Conservation (phyloP, 2,797 vertebrate species). For the Danio kyathit region DNA sequence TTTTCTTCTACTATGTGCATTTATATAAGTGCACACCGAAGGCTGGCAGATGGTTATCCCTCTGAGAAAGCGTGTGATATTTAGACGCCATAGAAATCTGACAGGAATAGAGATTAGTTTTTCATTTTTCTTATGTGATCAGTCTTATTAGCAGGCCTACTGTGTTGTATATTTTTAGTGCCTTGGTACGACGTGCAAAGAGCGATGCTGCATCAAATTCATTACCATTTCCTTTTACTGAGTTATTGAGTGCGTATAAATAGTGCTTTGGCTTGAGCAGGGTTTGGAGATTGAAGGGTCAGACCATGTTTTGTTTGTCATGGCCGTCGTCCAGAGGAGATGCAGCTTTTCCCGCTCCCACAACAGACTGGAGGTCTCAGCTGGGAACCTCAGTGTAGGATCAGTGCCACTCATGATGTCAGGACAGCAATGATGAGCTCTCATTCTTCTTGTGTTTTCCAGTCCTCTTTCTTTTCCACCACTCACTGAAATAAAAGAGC, state of each 20-base stretch:
- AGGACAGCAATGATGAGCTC: constrained; percentile 32
- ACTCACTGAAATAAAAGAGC: neutral
- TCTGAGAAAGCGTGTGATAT: constrained; percentile 23
- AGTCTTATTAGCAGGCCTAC: neutral
- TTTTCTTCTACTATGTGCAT: constrained; percentile 34
- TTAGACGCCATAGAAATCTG: constrained; percentile 29
- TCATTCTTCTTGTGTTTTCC: constrained; percentile 11
- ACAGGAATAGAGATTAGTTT: constrained; percentile 24
- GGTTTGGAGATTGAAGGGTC: constrained; percentile 42
- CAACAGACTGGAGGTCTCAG: constrained; percentile 46
- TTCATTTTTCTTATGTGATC: constrained; percentile 26
- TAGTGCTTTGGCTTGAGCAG: constrained; percentile 37
- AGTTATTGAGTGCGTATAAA: constrained; percentile 34
- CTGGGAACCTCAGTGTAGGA: constrained; percentile 34
- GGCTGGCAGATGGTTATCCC: constrained; percentile 50
- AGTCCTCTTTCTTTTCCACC: neutral
- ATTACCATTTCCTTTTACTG: constrained; percentile 22
- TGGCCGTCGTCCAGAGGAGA: constrained; percentile 45
- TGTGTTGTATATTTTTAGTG: constrained; percentile 30
- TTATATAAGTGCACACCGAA: constrained; percentile 1
- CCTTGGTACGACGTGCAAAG: neutral
- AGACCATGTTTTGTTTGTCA: constrained; percentile 47
- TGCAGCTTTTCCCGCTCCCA: constrained; percentile 40
- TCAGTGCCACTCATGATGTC: constrained; percentile 35
- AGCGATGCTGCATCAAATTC: neutral